These are phyloP conservation scores for Neotoma lepida DNA, from an alignment of 2,113 vertebrate genomes.

Conservation along the genomic window DNA sequence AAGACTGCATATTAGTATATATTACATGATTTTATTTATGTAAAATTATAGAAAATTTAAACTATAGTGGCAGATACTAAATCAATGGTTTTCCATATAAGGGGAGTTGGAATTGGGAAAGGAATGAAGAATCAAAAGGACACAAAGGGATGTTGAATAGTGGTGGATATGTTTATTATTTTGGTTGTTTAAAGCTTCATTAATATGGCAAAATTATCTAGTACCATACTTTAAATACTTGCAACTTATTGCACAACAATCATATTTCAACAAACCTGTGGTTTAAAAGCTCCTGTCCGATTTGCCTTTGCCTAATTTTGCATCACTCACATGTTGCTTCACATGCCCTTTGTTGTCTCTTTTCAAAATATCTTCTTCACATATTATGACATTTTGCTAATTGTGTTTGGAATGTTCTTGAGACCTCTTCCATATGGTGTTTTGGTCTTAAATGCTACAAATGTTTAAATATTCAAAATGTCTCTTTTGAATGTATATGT, in stretches of 20 bases:
- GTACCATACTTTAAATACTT: neutral
- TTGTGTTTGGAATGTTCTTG: conserved; percentile 47
- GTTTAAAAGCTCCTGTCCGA: neutral
- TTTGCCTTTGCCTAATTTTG: neutral
- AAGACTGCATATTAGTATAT: neutral
- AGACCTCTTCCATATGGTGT: neutral
- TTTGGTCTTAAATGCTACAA: conserved; percentile 51
- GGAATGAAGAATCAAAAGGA: neutral
- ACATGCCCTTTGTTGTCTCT: neutral
- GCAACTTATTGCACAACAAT: neutral
- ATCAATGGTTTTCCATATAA: neutral
- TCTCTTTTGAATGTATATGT: too few relatives aligned
- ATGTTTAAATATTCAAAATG: conserved; percentile 16
- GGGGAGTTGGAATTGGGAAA: neutral
- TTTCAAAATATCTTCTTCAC: conserved; percentile 59
- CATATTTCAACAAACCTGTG: neutral
- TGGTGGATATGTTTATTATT: conserved; percentile 26
- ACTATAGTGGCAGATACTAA: neutral
- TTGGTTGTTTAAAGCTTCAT: neutral
- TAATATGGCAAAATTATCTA: neutral
- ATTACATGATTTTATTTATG: neutral
- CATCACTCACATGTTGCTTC: neutral
- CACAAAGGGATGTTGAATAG: neutral
- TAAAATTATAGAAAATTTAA: conserved; percentile 52
- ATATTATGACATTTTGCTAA: conserved; percentile 48